Evolutionary conservation across 2,113 vertebrate species (phyloP).

Genomic region (Bubo blakistoni): DNA sequence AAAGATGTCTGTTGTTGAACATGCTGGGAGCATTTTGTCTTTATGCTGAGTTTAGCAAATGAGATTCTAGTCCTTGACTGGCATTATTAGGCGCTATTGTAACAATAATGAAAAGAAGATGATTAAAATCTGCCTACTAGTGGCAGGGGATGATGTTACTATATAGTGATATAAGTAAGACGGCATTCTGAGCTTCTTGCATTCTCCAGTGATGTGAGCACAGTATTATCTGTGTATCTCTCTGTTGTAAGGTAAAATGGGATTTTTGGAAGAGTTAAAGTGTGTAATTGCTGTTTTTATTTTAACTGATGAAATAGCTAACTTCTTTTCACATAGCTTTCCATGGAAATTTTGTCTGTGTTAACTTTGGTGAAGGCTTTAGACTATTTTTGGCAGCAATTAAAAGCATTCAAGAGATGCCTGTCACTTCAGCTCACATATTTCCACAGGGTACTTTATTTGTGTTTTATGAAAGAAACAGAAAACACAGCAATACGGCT

Average conservation of each 20-base stretch:
- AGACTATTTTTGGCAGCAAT: conserved; percentile 58
- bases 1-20: background rate
- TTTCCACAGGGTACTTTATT: conserved; percentile 52
- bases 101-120: conserved; percentile 35
- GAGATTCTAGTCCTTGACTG: conserved; percentile 24
- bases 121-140: conserved; percentile 54
- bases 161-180: background rate
- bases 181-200: background rate
- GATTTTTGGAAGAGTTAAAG: background rate
- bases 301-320: conserved; percentile 9
- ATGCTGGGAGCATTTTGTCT: background rate
- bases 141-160: conserved; percentile 2
- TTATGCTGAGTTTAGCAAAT: conserved; percentile 40
- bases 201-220: background rate
- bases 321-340: conserved; percentile 1
- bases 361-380: conserved; percentile 41
- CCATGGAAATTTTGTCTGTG: conserved; percentile 19
- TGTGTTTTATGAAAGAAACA: conserved; percentile 31
- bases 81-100: conserved; percentile 22
- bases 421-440: conserved; percentile 42
- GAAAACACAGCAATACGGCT: conserved; percentile 46
- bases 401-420: conserved; percentile 58
- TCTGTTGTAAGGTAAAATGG: background rate
- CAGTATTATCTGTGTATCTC: background rate
- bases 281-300: conserved; percentile 4